These are phyloP conservation scores for Coleophora deauratella DNA, from an alignment of 2,888 invertebrate genomes.

Conservation along the genomic window DNA sequence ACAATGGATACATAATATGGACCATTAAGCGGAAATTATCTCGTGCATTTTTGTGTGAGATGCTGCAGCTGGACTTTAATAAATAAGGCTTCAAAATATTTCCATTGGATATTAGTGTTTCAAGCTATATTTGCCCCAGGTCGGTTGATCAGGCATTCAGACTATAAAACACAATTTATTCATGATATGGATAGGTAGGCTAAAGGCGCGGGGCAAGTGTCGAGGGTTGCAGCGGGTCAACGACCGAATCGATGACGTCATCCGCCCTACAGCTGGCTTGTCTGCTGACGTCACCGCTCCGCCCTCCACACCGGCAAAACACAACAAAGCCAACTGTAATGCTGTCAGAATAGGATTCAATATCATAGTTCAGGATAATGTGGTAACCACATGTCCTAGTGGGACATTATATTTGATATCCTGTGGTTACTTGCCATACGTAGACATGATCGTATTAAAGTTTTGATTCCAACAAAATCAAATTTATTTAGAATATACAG, in stretches of 20 bases:
- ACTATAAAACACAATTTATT: conserved; percentile 52
- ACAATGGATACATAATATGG: no score
- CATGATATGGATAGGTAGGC: conserved; percentile 38
- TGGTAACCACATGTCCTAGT: conserved; percentile 54
- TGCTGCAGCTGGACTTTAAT: no score
- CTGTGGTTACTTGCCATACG: conserved; percentile 47
- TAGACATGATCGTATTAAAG: conserved; percentile 25
- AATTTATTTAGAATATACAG: no score
- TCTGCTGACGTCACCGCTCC: conserved; percentile 58
- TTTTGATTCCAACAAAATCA: no score
- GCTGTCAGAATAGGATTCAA: conserved; percentile 42
- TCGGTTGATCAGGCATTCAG: conserved; percentile 39
- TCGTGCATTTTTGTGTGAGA: no score
- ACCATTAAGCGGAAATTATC: no score
- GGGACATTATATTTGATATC: conserved; percentile 48
- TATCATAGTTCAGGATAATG: conserved; percentile 36
- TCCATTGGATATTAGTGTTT: conserved; percentile 15
- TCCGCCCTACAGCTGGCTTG: conserved; percentile 69
- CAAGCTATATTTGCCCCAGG: conserved; percentile 58
- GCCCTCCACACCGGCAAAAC: conserved; percentile 37
- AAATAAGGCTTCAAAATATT: no score
- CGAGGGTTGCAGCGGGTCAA: conserved; percentile 56
- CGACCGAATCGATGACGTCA: conserved; percentile 64
- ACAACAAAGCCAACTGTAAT: conserved; percentile 46
- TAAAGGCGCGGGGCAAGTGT: conserved; percentile 36